Conservation (phyloP, 2,888 invertebrate genomes). For the Leptinotarsa juncta region DNA sequence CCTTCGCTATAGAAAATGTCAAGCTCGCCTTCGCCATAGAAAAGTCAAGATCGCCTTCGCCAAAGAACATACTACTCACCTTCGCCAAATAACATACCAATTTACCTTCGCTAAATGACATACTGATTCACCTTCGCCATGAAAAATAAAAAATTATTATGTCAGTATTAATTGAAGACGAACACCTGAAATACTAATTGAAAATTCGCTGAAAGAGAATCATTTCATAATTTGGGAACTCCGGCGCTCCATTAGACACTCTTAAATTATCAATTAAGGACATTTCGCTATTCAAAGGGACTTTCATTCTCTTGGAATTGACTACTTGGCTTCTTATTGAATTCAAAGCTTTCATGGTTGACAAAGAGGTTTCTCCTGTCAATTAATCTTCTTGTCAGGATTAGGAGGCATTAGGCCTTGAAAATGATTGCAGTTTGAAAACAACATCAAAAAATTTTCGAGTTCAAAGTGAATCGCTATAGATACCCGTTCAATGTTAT, state of each 20-base stretch:
- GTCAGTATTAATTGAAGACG: neutral
- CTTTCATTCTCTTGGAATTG: conserved; percentile 11
- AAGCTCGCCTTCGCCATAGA: too few species aligned
- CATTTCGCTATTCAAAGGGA: conserved; percentile 18
- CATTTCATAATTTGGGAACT: conserved; percentile 4
- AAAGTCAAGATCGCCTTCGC: too few species aligned
- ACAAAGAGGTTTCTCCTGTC: neutral
- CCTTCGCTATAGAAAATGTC: too few species aligned
- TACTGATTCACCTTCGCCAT: too few species aligned
- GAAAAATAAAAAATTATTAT: too few species aligned
- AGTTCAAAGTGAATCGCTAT: neutral
- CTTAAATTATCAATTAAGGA: conserved; percentile 21
- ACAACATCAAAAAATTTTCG: neutral
- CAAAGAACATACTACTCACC: too few species aligned
- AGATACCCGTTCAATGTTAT: neutral
- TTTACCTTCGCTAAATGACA: too few species aligned
- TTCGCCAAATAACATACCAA: too few species aligned
- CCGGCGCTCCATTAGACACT: conserved; percentile 16
- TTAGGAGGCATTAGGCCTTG: neutral
- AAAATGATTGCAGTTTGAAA: neutral
- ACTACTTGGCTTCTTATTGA: conserved; percentile 20
- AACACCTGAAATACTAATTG: neutral
- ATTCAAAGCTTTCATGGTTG: conserved; percentile 5
- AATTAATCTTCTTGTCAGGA: neutral
- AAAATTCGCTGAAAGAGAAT: neutral